Conservation (phyloP, 2,888 invertebrate species). For the Drosophila helvetica region DNA sequence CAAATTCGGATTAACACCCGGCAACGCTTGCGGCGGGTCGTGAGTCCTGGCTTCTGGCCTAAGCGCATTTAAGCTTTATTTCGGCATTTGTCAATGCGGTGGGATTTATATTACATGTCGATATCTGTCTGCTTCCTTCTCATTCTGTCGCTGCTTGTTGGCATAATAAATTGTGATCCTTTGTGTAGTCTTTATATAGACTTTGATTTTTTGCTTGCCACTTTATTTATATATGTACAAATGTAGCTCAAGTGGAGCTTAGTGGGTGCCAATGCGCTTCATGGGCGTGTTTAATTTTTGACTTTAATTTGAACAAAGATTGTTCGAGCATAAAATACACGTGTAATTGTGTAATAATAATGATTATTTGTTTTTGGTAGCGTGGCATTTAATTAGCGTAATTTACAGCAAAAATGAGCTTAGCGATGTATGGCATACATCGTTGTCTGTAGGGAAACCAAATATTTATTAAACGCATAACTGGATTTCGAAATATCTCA, state of each 20-base stretch:
- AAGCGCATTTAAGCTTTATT: slow-evolving; percentile 77
- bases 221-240: slow-evolving; percentile 33
- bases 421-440: slow-evolving; percentile 32
- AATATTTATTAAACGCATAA: slow-evolving; percentile 56
- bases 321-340: slow-evolving; percentile 48
- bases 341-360: slow-evolving; percentile 43
- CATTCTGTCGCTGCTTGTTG: slow-evolving; percentile 22
- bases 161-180: slow-evolving; percentile 72
- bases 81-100: slow-evolving; percentile 77
- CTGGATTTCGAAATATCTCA: slow-evolving; percentile 11
- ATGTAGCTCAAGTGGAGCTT: slow-evolving; percentile 54
- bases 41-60: slow-evolving; percentile 36
- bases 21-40: slow-evolving; percentile 27
- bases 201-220: slow-evolving; percentile 69
- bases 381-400: slow-evolving; percentile 63
- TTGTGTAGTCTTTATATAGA: slow-evolving; percentile 60
- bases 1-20: slow-evolving; percentile 32
- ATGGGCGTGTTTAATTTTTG: slow-evolving; percentile 19
- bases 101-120: slow-evolving; percentile 65
- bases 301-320: slow-evolving; percentile 10
- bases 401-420: slow-evolving; percentile 38
- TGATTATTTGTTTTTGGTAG: slow-evolving; percentile 28
- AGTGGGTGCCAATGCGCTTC: not conserved
- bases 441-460: slow-evolving; percentile 25
- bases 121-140: slow-evolving; percentile 39